A percentile compares a stretch with the other conserved stretches of the same genome.
Evolutionary conservation across 1,140 invertebrate genomes (phyloP).

Genomic region (Melitaea cinxia): DNA sequence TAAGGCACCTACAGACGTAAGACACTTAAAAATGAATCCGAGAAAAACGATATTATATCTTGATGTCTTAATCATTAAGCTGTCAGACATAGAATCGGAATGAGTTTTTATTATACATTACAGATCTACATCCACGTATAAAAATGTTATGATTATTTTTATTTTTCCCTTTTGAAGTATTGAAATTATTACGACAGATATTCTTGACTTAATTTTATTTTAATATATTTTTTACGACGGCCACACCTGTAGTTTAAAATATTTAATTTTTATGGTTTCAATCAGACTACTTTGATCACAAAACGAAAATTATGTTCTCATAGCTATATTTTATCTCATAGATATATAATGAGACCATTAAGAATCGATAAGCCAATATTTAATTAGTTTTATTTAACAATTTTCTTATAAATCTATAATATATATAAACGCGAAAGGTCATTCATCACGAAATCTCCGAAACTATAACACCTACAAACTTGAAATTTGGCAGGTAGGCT

Average conservation of each 20-base stretch:
- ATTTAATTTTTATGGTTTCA: too few species aligned
- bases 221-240: not conserved
- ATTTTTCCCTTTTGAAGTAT: not conserved
- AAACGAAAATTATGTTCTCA: too few species aligned
- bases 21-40: not conserved
- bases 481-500: too few species aligned
- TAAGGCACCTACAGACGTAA: not conserved
- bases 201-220: not conserved
- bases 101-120: constrained; percentile 10
- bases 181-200: not conserved
- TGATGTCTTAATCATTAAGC: constrained; percentile 26
- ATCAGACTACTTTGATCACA: too few species aligned
- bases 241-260: not conserved
- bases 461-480: too few species aligned
- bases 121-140: constrained; percentile 16
- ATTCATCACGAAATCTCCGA: too few species aligned
- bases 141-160: not conserved
- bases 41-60: constrained; percentile 24
- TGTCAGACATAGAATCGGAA: constrained; percentile 7
- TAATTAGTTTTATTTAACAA: too few species aligned
- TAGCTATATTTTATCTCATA: too few species aligned
- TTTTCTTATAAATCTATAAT: too few species aligned
- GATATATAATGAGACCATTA: too few species aligned
- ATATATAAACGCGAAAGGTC: too few species aligned
- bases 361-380: too few species aligned